These are phyloP conservation scores for Tuta absoluta DNA, from an alignment of 2,888 invertebrate species.

Conservation along the genomic window DNA sequence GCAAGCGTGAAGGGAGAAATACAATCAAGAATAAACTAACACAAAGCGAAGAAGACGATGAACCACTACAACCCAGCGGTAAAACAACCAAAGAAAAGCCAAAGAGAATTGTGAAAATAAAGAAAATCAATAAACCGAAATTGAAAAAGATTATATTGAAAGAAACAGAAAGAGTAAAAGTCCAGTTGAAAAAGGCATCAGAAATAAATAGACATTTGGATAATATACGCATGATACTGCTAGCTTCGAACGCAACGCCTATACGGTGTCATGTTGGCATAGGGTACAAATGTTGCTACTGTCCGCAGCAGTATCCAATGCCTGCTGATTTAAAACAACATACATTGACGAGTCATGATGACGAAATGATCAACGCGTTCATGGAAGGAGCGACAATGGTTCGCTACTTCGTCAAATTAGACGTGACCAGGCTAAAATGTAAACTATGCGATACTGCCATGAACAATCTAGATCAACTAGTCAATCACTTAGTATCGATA, in stretches of 20 bases:
- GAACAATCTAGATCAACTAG: slow-evolving; percentile 41
- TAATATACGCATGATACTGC: slow-evolving; percentile 40
- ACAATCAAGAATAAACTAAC: background rate
- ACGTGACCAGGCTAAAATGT: slow-evolving; percentile 43
- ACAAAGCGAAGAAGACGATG: slow-evolving; percentile 1
- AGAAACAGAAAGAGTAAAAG: background rate
- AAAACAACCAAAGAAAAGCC: background rate
- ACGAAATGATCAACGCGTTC: slow-evolving; percentile 36
- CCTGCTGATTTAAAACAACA: slow-evolving; percentile 48
- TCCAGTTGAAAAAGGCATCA: background rate
- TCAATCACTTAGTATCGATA: slow-evolving; percentile 42
- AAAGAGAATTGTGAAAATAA: background rate
- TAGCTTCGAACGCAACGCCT: slow-evolving; percentile 49
- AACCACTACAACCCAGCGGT: background rate
- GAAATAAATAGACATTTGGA: slow-evolving; percentile 24
- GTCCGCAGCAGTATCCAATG: slow-evolving; percentile 43
- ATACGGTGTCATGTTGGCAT: slow-evolving; percentile 47
- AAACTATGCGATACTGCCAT: slow-evolving; percentile 44
- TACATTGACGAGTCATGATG: slow-evolving; percentile 40
- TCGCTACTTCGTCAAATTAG: slow-evolving; percentile 36
- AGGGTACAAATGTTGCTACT: slow-evolving; percentile 54
- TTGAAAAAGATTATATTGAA: background rate
- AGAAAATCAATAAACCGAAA: background rate
- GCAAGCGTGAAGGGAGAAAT: background rate
- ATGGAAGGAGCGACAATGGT: slow-evolving; percentile 36